phyloP scores from a whole-genome alignment of 2,888 invertebrate species.

The Marronus borbonicus region DNA sequence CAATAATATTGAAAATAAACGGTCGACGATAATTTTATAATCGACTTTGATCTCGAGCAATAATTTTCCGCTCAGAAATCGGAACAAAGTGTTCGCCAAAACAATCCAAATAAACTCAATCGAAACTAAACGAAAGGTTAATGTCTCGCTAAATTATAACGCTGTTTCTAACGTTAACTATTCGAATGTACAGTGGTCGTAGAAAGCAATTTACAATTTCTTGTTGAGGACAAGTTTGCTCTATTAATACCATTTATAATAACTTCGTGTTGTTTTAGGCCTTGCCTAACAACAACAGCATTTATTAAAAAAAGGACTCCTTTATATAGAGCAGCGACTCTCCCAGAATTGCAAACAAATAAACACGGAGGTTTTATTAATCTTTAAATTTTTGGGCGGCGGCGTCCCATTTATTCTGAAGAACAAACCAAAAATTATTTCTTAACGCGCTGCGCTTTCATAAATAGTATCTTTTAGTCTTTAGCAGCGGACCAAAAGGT shows the following conservation, averaged over 20 bases:
- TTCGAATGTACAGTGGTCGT: neutral
- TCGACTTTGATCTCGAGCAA: slow-evolving; percentile 49
- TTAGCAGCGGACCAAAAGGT: slow-evolving; percentile 21
- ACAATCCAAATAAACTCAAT: slow-evolving; percentile 45
- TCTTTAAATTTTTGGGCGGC: neutral
- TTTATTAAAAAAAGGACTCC: slow-evolving; percentile 2
- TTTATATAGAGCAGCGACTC: slow-evolving; percentile 20
- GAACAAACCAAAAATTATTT: slow-evolving; percentile 45
- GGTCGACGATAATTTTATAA: slow-evolving; percentile 32
- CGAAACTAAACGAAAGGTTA: slow-evolving; percentile 45
- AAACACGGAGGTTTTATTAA: slow-evolving; percentile 33
- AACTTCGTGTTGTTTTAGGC: too few relatives aligned
- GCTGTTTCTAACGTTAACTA: neutral
- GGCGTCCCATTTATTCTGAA: slow-evolving; percentile 15
- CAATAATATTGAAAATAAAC: slow-evolving; percentile 50
- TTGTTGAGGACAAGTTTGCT: too few relatives aligned
- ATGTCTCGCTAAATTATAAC: slow-evolving; percentile 33
- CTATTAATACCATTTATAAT: too few relatives aligned
- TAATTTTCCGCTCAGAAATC: slow-evolving; percentile 43
- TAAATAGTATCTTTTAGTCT: slow-evolving; percentile 39
- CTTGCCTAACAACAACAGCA: neutral
- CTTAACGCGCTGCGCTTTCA: slow-evolving; percentile 21
- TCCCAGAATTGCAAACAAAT: slow-evolving; percentile 23
- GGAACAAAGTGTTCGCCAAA: slow-evolving; percentile 48
- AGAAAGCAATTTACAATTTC: neutral